Evolutionary conservation across 92 coral and sea anemone genomes (phyloP).

Genomic region (Palythoa grandiflora): DNA sequence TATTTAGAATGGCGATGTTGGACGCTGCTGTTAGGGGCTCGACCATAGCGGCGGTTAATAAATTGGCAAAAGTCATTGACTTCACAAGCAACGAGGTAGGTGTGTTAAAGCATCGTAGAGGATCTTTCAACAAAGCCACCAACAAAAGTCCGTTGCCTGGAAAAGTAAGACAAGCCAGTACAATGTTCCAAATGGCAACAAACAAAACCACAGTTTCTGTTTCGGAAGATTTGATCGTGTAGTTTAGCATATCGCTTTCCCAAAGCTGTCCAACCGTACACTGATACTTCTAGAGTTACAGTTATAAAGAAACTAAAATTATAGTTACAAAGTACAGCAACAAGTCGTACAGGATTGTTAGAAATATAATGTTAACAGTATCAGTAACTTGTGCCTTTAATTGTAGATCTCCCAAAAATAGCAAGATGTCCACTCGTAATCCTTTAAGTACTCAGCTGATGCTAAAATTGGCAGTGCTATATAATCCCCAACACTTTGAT

Average conservation of each 20-base stretch:
- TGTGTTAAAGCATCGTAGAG: constrained; percentile 53
- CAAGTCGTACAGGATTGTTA: no score
- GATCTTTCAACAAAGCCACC: constrained; percentile 52
- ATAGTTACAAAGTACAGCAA: neutral
- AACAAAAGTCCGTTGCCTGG: constrained; percentile 67
- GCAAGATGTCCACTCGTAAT: neutral
- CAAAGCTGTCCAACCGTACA: neutral
- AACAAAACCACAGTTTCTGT: neutral
- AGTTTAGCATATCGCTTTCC: neutral
- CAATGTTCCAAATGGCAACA: constrained; percentile 35
- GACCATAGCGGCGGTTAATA: constrained; percentile 50
- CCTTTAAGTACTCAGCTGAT: neutral
- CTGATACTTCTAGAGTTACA: neutral
- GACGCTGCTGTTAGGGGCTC: constrained; percentile 63
- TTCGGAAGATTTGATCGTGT: constrained; percentile 11
- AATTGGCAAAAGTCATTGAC: constrained; percentile 73
- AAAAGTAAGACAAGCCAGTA: constrained; percentile 54
- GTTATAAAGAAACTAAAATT: neutral
- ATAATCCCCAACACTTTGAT: neutral
- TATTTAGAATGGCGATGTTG: constrained; percentile 16
- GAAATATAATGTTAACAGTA: no score
- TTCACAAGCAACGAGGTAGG: constrained; percentile 65
- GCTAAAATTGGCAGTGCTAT: neutral
- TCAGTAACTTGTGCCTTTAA: neutral
- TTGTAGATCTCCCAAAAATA: neutral